phyloP scores from a whole-genome alignment of 2,797 vertebrate species.

The Chrysolophus pictus region DNA sequence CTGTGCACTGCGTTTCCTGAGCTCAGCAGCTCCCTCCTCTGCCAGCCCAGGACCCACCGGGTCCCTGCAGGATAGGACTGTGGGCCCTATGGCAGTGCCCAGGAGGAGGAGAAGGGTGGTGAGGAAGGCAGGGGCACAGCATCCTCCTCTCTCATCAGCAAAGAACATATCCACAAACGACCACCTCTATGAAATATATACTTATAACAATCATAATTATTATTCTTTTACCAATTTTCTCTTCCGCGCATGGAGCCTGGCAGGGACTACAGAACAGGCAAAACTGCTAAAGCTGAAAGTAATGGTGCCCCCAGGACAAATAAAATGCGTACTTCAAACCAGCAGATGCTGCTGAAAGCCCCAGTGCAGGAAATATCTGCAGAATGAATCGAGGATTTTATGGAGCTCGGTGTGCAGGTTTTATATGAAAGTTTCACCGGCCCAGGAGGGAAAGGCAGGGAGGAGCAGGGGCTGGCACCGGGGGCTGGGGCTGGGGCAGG shows the following conservation, averaged over 20 bases:
- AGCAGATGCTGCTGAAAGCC: slow-evolving; percentile 83
- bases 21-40: background rate
- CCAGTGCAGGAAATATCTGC: slow-evolving; percentile 81
- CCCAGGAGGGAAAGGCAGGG: background rate
- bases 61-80: background rate
- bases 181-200: slow-evolving; percentile 75
- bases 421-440: slow-evolving; percentile 70
- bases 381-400: slow-evolving; percentile 79
- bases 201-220: slow-evolving; percentile 81
- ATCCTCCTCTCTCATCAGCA: slow-evolving; percentile 73
- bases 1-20: background rate
- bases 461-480: background rate
- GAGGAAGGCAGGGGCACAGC: background rate
- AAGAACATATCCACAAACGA: background rate
- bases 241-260: slow-evolving; percentile 76
- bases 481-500: background rate
- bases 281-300: slow-evolving; percentile 79
- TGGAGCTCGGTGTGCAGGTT: slow-evolving; percentile 70
- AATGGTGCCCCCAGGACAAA: slow-evolving; percentile 81
- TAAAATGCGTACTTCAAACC: slow-evolving; percentile 82
- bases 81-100: background rate
- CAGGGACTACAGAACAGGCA: slow-evolving; percentile 79
- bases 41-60: background rate
- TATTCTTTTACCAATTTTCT: slow-evolving; percentile 83
- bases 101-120: rapidly evolving